A percentile compares a stretch with the other conserved stretches of the same genome.
Evolutionary conservation across 2,888 invertebrate genomes (phyloP).

Genomic region (Habrosyne pyritoides): DNA sequence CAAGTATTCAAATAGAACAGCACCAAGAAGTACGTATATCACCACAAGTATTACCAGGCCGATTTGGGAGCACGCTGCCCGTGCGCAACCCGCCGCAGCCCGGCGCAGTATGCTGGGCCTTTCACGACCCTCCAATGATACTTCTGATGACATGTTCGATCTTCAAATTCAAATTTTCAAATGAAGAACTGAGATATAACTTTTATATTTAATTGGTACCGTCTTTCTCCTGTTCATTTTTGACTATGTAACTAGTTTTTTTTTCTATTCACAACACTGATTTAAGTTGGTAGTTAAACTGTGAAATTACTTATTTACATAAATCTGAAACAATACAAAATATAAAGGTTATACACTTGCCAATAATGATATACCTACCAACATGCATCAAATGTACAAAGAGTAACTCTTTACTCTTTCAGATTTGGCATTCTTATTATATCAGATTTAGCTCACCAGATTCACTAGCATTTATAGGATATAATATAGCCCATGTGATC

Average conservation of each 20-base stretch:
- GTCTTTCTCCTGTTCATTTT: constrained; percentile 18
- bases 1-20: constrained; percentile 88
- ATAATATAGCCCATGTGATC: too few species aligned
- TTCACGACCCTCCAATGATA: constrained; percentile 73
- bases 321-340: constrained; percentile 13
- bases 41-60: constrained; percentile 89
- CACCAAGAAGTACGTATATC: constrained; percentile 89
- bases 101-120: constrained; percentile 64
- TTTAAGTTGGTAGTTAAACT: not conserved
- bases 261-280: constrained; percentile 8
- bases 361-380: not conserved
- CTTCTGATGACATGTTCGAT: constrained; percentile 71
- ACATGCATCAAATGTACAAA: too few species aligned
- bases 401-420: too few species aligned
- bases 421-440: too few species aligned
- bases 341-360: not conserved
- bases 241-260: constrained; percentile 14
- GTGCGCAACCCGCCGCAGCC: constrained; percentile 68
- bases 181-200: constrained; percentile 18
- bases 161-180: constrained; percentile 22
- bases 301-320: constrained; percentile 21
- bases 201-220: constrained; percentile 32
- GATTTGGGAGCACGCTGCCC: constrained; percentile 86
- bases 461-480: too few species aligned
- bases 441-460: too few species aligned